phyloP scores from a whole-genome alignment of 2,113 vertebrate genomes.

The Eleginops maclovinus region DNA sequence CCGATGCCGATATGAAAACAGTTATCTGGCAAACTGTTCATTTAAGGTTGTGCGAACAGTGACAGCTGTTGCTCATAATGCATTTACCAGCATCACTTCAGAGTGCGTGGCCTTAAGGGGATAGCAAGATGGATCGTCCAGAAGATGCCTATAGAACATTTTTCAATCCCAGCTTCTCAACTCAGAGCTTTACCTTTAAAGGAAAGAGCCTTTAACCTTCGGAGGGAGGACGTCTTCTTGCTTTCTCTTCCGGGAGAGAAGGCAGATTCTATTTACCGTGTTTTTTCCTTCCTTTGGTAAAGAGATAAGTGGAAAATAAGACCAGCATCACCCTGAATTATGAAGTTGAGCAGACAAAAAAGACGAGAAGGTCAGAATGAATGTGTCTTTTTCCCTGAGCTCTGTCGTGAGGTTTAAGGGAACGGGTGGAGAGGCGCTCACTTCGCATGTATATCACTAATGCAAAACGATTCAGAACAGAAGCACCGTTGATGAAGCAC shows the following conservation, averaged over 20 bases:
- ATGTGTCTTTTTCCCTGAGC: constrained; percentile 11
- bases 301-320: neutral
- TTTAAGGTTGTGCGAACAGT: too few relatives aligned
- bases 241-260: neutral
- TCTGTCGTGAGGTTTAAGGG: too few relatives aligned
- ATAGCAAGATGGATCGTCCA: too few relatives aligned
- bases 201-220: constrained; percentile 32
- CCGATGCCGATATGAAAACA: too few relatives aligned
- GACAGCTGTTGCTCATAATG: too few relatives aligned
- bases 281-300: constrained; percentile 10
- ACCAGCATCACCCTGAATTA: neutral
- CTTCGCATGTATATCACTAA: constrained; percentile 1
- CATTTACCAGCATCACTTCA: too few relatives aligned
- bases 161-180: neutral
- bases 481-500: constrained; percentile 23
- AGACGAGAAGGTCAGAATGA: constrained; percentile 4
- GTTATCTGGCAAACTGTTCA: too few relatives aligned
- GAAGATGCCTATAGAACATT: too few relatives aligned
- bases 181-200: neutral
- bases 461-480: neutral
- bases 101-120: too few relatives aligned
- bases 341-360: neutral
- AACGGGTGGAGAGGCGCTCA: too few relatives aligned
- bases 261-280: constrained; percentile 4
- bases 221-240: too few relatives aligned